phyloP scores from a whole-genome alignment of 30 jellyfish, hydroid and myxozoan species.

The Cassiopea xamachana region DNA sequence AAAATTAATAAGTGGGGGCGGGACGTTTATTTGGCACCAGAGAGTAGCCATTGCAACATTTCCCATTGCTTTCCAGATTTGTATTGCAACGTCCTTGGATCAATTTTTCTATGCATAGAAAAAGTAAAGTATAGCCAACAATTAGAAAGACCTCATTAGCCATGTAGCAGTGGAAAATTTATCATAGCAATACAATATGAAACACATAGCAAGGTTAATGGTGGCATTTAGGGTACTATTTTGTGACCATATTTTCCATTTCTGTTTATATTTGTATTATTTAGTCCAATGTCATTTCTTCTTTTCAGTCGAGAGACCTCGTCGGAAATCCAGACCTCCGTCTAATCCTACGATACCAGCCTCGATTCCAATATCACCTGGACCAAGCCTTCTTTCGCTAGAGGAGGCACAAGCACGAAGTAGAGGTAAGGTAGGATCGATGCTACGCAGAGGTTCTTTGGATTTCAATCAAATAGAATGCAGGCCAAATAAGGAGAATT shows the following conservation, averaged over 20 bases:
- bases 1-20: too few relatives aligned
- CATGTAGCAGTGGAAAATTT: too few relatives aligned
- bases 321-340: conserved; percentile 78
- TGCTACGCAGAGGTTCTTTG: conserved; percentile 75
- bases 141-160: too few relatives aligned
- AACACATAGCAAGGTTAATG: too few relatives aligned
- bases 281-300: neutral
- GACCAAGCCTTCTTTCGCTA: conserved; percentile 91
- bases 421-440: conserved; percentile 45
- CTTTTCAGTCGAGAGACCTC: conserved; percentile 66
- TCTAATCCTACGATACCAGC: conserved; percentile 84
- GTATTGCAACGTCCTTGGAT: too few relatives aligned
- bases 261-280: neutral
- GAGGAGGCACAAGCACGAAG: conserved; percentile 98
- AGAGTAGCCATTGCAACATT: too few relatives aligned
- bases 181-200: too few relatives aligned
- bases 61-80: too few relatives aligned
- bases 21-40: too few relatives aligned
- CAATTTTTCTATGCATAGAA: too few relatives aligned
- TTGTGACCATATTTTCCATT: neutral
- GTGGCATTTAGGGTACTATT: neutral
- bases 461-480: conserved; percentile 41
- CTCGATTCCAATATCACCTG: conserved; percentile 89
- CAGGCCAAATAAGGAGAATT: conserved; percentile 30
- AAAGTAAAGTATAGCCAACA: too few relatives aligned